phyloP scores from a whole-genome alignment of 2,113 vertebrate species.

The Rana temporaria region DNA sequence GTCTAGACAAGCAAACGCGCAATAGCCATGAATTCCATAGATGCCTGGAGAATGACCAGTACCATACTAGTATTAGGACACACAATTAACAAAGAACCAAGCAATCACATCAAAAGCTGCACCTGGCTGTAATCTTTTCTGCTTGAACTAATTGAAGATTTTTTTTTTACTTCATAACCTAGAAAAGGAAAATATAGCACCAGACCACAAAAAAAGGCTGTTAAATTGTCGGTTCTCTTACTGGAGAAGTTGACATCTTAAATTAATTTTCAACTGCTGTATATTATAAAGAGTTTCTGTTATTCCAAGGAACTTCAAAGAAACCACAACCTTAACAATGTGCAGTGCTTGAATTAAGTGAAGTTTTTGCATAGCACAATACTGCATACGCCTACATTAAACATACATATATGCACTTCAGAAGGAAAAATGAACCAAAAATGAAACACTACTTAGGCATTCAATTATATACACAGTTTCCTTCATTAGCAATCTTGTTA shows the following conservation, averaged over 20 bases:
- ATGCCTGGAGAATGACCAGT: slow-evolving; percentile 54
- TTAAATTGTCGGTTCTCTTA: slow-evolving; percentile 28
- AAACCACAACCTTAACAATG: slow-evolving; percentile 36
- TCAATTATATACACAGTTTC: too few relatives aligned
- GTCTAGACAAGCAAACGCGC: slow-evolving; percentile 43
- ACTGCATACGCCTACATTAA: slow-evolving; percentile 21
- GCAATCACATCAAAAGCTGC: slow-evolving; percentile 50
- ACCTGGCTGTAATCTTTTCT: slow-evolving; percentile 49
- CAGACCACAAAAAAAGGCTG: slow-evolving; percentile 38
- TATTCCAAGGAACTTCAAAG: slow-evolving; percentile 44
- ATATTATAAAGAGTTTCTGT: slow-evolving; percentile 16
- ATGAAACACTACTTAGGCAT: neutral
- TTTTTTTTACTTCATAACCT: slow-evolving; percentile 43
- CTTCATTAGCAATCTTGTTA: too few relatives aligned
- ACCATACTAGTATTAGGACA: slow-evolving; percentile 38
- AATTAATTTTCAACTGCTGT: slow-evolving; percentile 46
- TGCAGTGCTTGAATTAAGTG: slow-evolving; percentile 39
- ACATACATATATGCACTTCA: neutral
- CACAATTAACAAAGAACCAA: slow-evolving; percentile 54
- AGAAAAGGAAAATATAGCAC: slow-evolving; percentile 36
- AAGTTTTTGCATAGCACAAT: slow-evolving; percentile 17
- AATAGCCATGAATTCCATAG: slow-evolving; percentile 40
- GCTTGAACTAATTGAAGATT: slow-evolving; percentile 54
- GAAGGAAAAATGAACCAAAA: neutral
- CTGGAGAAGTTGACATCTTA: slow-evolving; percentile 50